Percentiles rank a stretch among this genome's conserved stretches.
phyloP scores from a whole-genome alignment of 1,140 invertebrate species.

The Drosophila lacertosa region DNA sequence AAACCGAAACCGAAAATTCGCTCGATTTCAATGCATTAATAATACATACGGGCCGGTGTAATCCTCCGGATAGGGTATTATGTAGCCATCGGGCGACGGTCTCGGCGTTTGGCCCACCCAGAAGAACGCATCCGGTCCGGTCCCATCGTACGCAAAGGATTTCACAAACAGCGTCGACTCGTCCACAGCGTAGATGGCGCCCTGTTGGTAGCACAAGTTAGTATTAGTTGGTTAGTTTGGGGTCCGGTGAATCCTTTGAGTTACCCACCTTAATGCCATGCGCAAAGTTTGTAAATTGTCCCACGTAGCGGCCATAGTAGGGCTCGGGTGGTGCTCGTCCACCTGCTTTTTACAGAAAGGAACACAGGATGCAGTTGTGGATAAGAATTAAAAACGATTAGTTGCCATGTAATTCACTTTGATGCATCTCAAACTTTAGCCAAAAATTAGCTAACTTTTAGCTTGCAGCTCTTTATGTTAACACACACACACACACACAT shows the following conservation, averaged over 20 bases:
- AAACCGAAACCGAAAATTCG: constrained; percentile 1
- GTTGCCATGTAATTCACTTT: constrained; percentile 13
- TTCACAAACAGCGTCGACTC: constrained; percentile 94
- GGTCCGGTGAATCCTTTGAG: background rate
- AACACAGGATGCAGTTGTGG: background rate
- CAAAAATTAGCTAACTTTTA: background rate
- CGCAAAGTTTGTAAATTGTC: constrained; percentile 88
- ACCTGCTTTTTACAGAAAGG: constrained; percentile 46
- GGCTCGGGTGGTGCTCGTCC: constrained; percentile 86
- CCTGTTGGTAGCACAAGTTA: constrained; percentile 76
- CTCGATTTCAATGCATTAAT: constrained; percentile 28
- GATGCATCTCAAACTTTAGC: constrained; percentile 28
- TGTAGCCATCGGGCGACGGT: constrained; percentile 91
- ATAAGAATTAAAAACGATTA: constrained; percentile 10
- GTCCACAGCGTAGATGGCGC: constrained; percentile 93
- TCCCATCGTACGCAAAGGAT: constrained; percentile 94
- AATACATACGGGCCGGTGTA: constrained; percentile 88
- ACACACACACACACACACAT: background rate
- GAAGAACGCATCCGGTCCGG: constrained; percentile 93
- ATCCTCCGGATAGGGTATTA: constrained; percentile 94
- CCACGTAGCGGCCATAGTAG: constrained; percentile 91
- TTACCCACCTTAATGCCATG: constrained; percentile 87
- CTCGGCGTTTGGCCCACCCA: constrained; percentile 92
- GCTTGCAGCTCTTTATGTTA: background rate
- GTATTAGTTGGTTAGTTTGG: background rate